phyloP scores from a whole-genome alignment of 2,113 vertebrate species.

The Odobenus rosmarus region DNA sequence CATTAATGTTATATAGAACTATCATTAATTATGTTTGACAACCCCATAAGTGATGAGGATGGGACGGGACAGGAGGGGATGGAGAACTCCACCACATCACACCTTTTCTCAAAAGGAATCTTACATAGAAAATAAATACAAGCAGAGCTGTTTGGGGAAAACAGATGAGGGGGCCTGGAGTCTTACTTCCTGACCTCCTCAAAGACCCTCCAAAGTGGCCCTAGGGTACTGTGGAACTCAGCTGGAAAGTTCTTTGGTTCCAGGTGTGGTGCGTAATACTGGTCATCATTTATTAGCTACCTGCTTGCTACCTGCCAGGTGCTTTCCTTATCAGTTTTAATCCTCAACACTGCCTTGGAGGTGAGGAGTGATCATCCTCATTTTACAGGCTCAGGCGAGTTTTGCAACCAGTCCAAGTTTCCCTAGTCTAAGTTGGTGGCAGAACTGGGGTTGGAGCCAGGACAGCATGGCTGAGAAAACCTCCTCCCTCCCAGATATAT shows the following conservation, averaged over 20 bases:
- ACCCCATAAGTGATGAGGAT: background rate
- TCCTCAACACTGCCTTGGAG: background rate
- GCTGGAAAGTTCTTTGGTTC: background rate
- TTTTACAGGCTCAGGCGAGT: background rate
- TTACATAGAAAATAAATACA: background rate
- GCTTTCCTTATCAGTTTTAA: background rate
- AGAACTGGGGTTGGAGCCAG: slow-evolving; percentile 17
- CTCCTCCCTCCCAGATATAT: background rate
- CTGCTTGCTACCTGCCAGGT: background rate
- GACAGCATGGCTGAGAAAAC: background rate
- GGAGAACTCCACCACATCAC: background rate
- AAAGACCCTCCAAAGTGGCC: background rate
- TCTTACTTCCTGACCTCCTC: background rate
- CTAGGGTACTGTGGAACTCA: background rate
- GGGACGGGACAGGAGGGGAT: background rate
- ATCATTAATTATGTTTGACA: background rate
- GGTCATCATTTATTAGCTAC: background rate
- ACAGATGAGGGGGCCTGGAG: background rate
- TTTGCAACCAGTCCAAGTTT: background rate
- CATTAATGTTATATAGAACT: background rate
- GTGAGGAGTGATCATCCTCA: background rate
- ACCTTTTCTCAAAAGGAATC: background rate
- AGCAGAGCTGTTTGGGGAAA: background rate
- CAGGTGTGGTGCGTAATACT: background rate
- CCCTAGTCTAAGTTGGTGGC: background rate